phyloP scores from a whole-genome alignment of 2,113 vertebrate genomes.

The Rhinoderma darwinii region DNA sequence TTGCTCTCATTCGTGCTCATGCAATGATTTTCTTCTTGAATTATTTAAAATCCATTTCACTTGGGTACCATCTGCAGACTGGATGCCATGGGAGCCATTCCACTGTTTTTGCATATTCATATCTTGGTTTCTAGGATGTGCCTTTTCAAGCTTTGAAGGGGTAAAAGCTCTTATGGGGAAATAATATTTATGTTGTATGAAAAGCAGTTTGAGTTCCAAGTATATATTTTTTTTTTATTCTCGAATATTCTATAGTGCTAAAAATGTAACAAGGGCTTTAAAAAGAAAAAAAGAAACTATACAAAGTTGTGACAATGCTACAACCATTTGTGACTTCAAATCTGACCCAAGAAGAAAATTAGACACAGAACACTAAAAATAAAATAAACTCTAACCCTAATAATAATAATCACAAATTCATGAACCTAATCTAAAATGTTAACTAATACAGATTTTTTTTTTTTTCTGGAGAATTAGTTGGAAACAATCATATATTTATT shows the following conservation, averaged over 20 bases:
- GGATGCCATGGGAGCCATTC: not conserved
- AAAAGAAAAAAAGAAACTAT: not conserved
- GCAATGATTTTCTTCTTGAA: constrained; percentile 12
- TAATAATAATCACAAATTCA: too few species aligned
- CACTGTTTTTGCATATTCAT: not conserved
- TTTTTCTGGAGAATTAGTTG: too few species aligned
- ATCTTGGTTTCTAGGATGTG: not conserved
- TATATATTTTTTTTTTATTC: not conserved
- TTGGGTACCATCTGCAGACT: constrained; percentile 22
- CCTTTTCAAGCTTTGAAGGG: constrained; percentile 15
- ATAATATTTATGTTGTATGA: constrained; percentile 11
- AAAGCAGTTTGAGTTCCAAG: not conserved
- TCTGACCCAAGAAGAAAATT: too few species aligned
- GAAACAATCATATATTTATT: too few species aligned
- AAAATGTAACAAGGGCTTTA: not conserved
- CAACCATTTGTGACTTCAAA: too few species aligned
- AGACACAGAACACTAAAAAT: too few species aligned
- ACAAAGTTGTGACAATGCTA: not conserved
- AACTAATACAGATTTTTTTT: too few species aligned
- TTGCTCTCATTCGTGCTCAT: not conserved
- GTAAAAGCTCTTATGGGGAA: constrained; percentile 9
- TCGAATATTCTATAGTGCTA: not conserved
- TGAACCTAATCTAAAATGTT: too few species aligned
- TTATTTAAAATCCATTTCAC: constrained; percentile 16
- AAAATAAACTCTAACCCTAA: too few species aligned